These are phyloP conservation scores for Chirona hameri DNA, from an alignment of 2,888 invertebrate genomes.

Conservation along the genomic window DNA sequence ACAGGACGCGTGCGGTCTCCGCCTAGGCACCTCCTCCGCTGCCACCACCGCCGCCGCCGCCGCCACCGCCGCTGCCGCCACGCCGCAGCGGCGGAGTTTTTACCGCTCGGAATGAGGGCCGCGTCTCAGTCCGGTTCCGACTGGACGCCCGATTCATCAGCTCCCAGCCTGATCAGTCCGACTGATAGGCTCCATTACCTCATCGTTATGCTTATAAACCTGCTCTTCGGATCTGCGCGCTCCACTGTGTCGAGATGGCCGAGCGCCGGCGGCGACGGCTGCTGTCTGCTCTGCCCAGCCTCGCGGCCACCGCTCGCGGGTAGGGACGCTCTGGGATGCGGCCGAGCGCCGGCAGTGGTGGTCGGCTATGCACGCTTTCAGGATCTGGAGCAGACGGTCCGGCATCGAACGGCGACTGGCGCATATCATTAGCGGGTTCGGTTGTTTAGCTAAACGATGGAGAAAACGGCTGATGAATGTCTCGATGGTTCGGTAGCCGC, in stretches of 20 bases:
- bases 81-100: not conserved
- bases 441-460: not conserved
- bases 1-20: too few relatives aligned
- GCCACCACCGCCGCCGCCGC: too few relatives aligned
- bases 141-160: not conserved
- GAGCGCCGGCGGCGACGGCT: not conserved
- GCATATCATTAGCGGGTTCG: not conserved
- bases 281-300: too few relatives aligned
- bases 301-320: not conserved
- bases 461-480: not conserved
- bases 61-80: too few relatives aligned
- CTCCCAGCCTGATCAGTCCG: not conserved
- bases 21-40: too few relatives aligned
- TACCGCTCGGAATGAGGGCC: not conserved
- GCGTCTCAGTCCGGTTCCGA: not conserved
- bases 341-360: too few relatives aligned
- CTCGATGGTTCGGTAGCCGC: too few relatives aligned
- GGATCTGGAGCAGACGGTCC: not conserved
- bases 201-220: conserved; percentile 2
- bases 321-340: too few relatives aligned
- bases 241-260: too few relatives aligned
- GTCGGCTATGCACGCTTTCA: too few relatives aligned
- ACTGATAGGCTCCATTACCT: not conserved
- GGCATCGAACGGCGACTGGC: not conserved
- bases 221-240: not conserved